Evolutionary conservation across 2,888 invertebrate species (phyloP), one percentile per base, ranked within the genome.

Genomic region (Tachina lurida): DNA sequence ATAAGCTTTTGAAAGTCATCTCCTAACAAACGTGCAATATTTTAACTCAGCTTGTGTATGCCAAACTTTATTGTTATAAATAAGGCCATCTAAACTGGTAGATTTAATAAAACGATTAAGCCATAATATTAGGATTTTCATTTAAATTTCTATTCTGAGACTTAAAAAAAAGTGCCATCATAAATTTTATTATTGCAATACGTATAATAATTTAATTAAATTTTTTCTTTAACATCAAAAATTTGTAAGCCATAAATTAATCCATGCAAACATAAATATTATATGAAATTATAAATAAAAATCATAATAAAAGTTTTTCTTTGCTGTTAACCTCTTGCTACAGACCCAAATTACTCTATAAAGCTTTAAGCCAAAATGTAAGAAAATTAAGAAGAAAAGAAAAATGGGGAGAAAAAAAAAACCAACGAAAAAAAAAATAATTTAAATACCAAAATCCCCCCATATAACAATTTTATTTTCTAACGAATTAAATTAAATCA

Each of bases 401-500:
- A 19, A 43, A 22, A 63, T 1, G 15, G 2, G 12, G 5, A 41
- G 31, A 56, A 45, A 22, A 45, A 65, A 15, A 65, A 63, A 43
- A 43, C 0, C 0, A 17, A n/a, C n/a, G 10, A 39, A 49, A 45
- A 54, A 56, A 17, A 8, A 43, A 39, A 73, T 2, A 19, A 74
- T 62, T 62, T 70, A 73, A 74, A 78, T 65, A 58, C 54, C 31
- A 73, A 84, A 80, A 84, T 71, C 77, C 77, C 52, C 41, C 17
- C 67, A 77, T 77, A 73, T 47, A 77, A 83, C 65, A 60, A 77
- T 78, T 83, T 83, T 83, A 67, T 78, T 75, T 81, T 74, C 81
- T 81, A 85, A 85, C 73, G 82, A 76, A 82, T 78, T 86, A 75
- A 86, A 83, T 86, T 86, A 76, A 86, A 86, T 86, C 86, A 86